These are phyloP conservation scores for Rallus crepitans DNA, from an alignment of 2,797 vertebrate species.

Conservation along the genomic window DNA sequence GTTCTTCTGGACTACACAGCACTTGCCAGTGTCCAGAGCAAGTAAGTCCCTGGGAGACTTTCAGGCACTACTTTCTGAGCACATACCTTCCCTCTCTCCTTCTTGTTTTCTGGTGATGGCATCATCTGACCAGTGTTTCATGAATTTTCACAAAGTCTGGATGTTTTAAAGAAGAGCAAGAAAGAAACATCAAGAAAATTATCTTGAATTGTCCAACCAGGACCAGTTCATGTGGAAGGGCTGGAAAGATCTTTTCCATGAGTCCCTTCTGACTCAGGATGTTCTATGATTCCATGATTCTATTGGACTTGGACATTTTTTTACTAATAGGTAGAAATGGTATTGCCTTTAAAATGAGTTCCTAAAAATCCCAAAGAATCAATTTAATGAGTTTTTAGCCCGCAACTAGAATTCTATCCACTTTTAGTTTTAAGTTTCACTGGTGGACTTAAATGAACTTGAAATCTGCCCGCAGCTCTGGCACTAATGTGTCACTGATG, in stretches of 20 bases:
- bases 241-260: neutral
- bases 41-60: neutral
- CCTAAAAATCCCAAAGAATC: neutral
- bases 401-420: neutral
- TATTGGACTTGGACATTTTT: neutral
- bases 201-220: neutral
- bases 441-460: conserved; percentile 27
- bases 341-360: neutral
- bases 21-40: neutral
- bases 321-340: neutral
- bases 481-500: neutral
- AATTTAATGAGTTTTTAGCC: neutral
- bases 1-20: neutral
- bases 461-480: neutral
- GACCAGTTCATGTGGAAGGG: neutral
- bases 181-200: neutral
- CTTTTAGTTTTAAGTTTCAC: neutral
- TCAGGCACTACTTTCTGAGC: neutral
- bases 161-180: neutral
- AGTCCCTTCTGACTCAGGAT: too few species aligned
- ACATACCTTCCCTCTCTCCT: neutral
- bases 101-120: neutral
- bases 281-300: too few species aligned
- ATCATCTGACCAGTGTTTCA: neutral
- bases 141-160: neutral